Base-by-base conservation (phyloP, 2,113 vertebrate species). In the Calypte anna region DNA sequence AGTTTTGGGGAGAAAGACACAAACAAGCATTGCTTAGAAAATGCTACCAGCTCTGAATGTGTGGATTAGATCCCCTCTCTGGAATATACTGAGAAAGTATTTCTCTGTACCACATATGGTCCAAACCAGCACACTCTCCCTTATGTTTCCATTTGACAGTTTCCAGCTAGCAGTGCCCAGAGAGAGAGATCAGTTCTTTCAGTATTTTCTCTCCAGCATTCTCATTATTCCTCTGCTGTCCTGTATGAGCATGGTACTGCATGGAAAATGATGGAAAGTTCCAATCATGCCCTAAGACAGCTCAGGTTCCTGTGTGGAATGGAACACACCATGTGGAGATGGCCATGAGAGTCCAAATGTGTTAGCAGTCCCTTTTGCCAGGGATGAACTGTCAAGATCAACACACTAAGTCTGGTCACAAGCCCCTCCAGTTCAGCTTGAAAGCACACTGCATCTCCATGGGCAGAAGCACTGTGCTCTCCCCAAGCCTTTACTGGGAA, bases 281-380 rank as follows among this genome's bases (percentile, higher is more conserved):
- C 54, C 38, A 76, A 22, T 14, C 54, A 61, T 57, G 17, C 43
- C 20, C 70, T 30, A 7, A 6, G 21, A 62, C 12, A 79, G n/a
- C 21, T 57, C 59, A 27, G 8, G 30, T 14, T 21, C 64, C 48
- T 46, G 7, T 2, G 0, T 22, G 28, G 33, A 53, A 54, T 24
- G 66, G 43, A 18, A 53, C 21, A 40, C 19, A 43, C 15, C 43
- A 15, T 2, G 7, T 21, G 11, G 30, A 81, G 50, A 20, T 25
- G 20, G 66, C 24, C 70, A 63, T 1, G 0, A 11, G n/a, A 44
- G 53, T 8, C 53, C 51, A 44, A 4, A 2, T n/a, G 4, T 53
- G 18, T 13, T 36, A 70, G 10, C 54, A 70, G 38, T 66, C 21
- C n/a, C 40, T 62, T 85, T 51, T 48, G 24, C 44, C 30, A 51